Evolutionary conservation across 64 coral and sea anemone species (phyloP).

Genomic region (Porites lutea): DNA sequence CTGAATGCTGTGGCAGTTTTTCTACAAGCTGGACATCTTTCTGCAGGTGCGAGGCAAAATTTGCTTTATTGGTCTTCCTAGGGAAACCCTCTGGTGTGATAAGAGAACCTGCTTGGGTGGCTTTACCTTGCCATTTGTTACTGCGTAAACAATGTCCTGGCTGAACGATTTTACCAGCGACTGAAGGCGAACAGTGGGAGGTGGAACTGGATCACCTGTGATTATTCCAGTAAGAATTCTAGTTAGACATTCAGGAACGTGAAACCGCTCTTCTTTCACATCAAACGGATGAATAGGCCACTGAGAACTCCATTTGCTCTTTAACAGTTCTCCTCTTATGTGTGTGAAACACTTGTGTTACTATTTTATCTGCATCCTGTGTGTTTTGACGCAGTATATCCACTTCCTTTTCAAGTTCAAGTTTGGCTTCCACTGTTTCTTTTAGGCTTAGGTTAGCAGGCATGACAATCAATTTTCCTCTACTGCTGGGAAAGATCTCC

Average conservation of each 20-base stretch:
- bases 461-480: slow-evolving; percentile 9
- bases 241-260: neutral
- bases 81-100: slow-evolving; percentile 42
- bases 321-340: no score
- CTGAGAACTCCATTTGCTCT: slow-evolving; percentile 1
- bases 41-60: neutral
- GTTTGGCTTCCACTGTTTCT: slow-evolving; percentile 6
- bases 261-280: slow-evolving; percentile 10
- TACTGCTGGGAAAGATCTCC: slow-evolving; percentile 15
- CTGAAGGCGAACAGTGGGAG: slow-evolving; percentile 8
- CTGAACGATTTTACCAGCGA: neutral
- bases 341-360: neutral
- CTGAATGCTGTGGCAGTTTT: slow-evolving; percentile 34
- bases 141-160: no score
- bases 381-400: neutral
- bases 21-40: slow-evolving; percentile 30
- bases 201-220: neutral
- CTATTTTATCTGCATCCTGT: neutral
- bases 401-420: slow-evolving; percentile 10
- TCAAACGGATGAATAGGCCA: slow-evolving; percentile 58
- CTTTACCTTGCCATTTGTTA: neutral
- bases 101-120: slow-evolving; percentile 38
- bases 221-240: slow-evolving; percentile 2
- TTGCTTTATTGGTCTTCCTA: slow-evolving; percentile 71
- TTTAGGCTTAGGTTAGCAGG: neutral